A percentile compares a stretch with the other conserved stretches of the same genome.
Conservation (phyloP, 2,113 vertebrate genomes). For the Notechis scutatus region DNA sequence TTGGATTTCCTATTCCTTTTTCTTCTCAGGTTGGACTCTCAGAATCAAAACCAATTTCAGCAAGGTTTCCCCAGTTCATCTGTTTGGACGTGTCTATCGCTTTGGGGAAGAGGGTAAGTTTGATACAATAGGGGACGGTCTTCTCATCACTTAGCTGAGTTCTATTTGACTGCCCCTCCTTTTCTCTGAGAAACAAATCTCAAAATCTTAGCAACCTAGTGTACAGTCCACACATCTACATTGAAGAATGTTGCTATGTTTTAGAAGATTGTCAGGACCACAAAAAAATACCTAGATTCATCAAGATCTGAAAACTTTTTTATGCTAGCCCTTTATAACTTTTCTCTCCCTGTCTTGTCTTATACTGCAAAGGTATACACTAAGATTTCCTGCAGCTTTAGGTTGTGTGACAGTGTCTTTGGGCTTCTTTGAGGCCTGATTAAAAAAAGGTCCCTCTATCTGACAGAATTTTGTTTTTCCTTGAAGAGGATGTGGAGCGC, state of each 20-base stretch:
- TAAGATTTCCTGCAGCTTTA: background rate
- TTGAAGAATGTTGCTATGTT: background rate
- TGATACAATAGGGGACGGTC: background rate
- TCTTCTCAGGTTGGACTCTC: conserved; percentile 81
- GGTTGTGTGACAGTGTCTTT: background rate
- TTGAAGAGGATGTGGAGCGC: conserved; percentile 77
- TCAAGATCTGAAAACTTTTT: background rate
- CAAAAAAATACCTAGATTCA: background rate
- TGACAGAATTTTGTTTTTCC: background rate
- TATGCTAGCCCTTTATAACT: too few relatives aligned
- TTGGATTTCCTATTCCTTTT: background rate
- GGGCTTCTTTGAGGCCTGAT: background rate
- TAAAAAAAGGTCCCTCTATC: too few relatives aligned
- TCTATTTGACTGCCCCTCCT: background rate
- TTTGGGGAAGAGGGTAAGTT: conserved; percentile 77
- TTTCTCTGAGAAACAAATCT: too few relatives aligned
- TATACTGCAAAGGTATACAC: background rate
- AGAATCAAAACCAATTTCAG: conserved; percentile 87
- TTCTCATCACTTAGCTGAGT: background rate
- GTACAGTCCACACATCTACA: background rate
- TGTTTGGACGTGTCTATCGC: conserved; percentile 78
- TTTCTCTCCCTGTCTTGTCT: background rate
- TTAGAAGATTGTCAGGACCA: background rate
- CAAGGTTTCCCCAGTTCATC: conserved; percentile 76
- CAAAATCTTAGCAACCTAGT: background rate